Evolutionary conservation across 2,888 invertebrate species (phyloP), one percentile per base, ranked within the genome.

Genomic region (Troilus luridus): DNA sequence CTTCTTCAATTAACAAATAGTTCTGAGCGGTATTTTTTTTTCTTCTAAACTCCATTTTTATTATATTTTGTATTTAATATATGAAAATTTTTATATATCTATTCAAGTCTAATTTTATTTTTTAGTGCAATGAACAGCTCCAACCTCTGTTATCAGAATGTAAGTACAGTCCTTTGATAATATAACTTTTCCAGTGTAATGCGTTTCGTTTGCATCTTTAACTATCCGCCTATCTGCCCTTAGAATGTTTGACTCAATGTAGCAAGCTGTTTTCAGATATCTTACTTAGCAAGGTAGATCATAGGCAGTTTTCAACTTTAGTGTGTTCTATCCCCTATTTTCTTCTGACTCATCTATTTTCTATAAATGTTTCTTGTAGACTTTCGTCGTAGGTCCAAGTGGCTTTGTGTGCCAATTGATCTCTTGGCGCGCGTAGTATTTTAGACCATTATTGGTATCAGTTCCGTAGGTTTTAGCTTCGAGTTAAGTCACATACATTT

Each of bases 91-190:
- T 24, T 72, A 77, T 90, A 17, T 90, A 56, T 77, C 56, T n/a
- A 90, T 90, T 90, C 72, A 77, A 72, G 41, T 77, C 27, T 90
- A 27, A 77, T 90, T 90, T 90, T 90, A 90, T 90, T 90, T 90
- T 90, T 90, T 90, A 90, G 90, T 90, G 90, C 90, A 90, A 90
- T 90, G 90, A 90, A 72, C 72, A 72, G 90, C 77, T 72, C 24
- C 72, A 56, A 72, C 90, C 90, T 14, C 90, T 90, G 77, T 90
- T 90, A 58, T 90, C 90, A 77, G 90, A 90, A 90, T 90, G 90
- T 90, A 90, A 90, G 90, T 90, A 90, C 90, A 90, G 67, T 72
- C 67, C 72, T 89, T 77, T 90, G 90, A 90, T 90, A 72, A 56
- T 90, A 72, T 85, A 85, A 54, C 72, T 77, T 77, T 77, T 77